Conservation (phyloP, 92 coral and sea anemone genomes). For the Blastomussa wellsi region DNA sequence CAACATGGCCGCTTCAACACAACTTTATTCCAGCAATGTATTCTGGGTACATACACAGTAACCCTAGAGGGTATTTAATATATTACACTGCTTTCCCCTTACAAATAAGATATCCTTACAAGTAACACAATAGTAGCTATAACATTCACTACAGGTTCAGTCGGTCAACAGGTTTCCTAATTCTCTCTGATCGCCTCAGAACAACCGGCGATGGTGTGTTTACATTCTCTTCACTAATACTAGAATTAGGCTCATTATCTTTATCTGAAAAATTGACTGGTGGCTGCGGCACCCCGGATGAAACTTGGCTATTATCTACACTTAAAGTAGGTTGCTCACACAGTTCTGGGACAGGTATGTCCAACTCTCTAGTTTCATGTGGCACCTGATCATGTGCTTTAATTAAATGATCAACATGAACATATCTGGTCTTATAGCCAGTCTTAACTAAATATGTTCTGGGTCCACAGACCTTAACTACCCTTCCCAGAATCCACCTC, state of each 20-base stretch:
- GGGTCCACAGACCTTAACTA: constrained; percentile 23
- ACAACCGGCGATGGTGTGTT: neutral
- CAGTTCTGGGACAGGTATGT: constrained; percentile 11
- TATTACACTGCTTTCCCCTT: constrained; percentile 5
- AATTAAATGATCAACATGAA: constrained; percentile 59
- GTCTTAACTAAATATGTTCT: constrained; percentile 26
- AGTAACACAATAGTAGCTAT: neutral
- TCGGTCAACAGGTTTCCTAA: neutral
- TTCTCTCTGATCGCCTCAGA: constrained; percentile 1
- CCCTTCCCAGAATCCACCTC: constrained; percentile 26
- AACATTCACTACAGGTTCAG: neutral
- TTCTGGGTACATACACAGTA: neutral
- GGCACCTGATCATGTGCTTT: constrained; percentile 28
- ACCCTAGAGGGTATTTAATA: neutral
- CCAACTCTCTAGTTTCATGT: constrained; percentile 1
- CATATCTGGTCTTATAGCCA: constrained; percentile 49
- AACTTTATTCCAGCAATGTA: neutral
- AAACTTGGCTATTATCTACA: constrained; percentile 10
- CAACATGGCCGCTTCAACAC: constrained; percentile 1
- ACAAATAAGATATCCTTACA: neutral
- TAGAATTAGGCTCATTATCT: neutral
- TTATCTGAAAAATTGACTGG: constrained; percentile 25
- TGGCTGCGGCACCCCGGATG: constrained; percentile 3
- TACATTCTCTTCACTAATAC: neutral
- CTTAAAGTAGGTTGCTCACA: constrained; percentile 1